phyloP scores from a whole-genome alignment of 2,797 vertebrate genomes.

The Rhinella marina region DNA sequence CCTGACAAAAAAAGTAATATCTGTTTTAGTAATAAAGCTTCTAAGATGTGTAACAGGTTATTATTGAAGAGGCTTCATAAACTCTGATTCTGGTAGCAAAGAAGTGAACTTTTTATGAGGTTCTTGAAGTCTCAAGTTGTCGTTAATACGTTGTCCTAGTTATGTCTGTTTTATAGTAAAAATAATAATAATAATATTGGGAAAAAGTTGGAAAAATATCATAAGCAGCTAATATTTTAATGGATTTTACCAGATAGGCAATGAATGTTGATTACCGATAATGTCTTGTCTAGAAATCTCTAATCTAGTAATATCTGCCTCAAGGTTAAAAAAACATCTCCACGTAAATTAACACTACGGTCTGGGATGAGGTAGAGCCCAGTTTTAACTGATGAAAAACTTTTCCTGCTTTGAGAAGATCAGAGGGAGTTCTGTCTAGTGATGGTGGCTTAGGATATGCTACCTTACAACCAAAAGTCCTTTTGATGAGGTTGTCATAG shows the following conservation, averaged over 20 bases:
- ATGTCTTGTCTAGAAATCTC: background rate
- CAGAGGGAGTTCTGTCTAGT: background rate
- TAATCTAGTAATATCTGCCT: background rate
- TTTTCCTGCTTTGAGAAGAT: background rate
- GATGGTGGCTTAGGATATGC: background rate
- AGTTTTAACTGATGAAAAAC: background rate
- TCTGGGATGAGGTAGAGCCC: background rate
- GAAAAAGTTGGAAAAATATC: background rate
- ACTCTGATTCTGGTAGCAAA: constrained; percentile 11
- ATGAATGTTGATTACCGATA: background rate
- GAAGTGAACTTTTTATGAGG: constrained; percentile 16
- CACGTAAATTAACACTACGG: background rate
- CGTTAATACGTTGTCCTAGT: background rate
- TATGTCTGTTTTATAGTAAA: background rate
- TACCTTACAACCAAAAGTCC: background rate
- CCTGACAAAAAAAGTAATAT: constrained; percentile 29
- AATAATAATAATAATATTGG: background rate
- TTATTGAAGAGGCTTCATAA: constrained; percentile 9
- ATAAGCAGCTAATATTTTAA: background rate
- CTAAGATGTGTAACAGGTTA: constrained; percentile 1
- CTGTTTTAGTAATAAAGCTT: constrained; percentile 49
- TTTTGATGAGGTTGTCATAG: background rate
- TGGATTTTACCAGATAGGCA: background rate
- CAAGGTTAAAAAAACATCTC: background rate
- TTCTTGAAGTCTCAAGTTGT: background rate